Evolutionary conservation across 2,888 invertebrate genomes (phyloP).

Genomic region (Patella caerulea): DNA sequence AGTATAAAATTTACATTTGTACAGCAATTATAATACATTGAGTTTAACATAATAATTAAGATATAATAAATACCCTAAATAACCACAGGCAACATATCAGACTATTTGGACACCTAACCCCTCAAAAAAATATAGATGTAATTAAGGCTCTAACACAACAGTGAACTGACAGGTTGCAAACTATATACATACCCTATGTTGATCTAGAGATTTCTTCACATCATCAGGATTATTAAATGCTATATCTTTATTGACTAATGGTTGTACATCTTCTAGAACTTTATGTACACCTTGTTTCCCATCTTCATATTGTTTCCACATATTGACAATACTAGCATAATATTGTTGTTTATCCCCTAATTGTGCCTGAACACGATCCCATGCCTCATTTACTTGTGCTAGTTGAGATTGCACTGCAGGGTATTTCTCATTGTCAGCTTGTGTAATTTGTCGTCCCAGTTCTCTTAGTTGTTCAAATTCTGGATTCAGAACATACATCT

Average conservation of each 20-base stretch:
- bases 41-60: too few species aligned
- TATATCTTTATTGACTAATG: conserved; percentile 55
- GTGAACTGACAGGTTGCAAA: neutral
- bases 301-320: conserved; percentile 66
- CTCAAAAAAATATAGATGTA: neutral
- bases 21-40: too few species aligned
- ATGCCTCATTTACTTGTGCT: conserved; percentile 52
- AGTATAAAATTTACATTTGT: neutral
- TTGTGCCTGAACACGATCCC: conserved; percentile 60
- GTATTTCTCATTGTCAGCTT: conserved; percentile 55
- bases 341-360: conserved; percentile 57
- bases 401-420: conserved; percentile 57
- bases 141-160: neutral
- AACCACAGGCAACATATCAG: too few species aligned
- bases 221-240: conserved; percentile 53
- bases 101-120: too few species aligned
- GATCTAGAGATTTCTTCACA: conserved; percentile 63
- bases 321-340: conserved; percentile 49
- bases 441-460: conserved; percentile 78
- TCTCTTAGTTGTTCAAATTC: conserved; percentile 80
- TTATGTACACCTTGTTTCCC: conserved; percentile 54
- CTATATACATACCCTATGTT: conserved; percentile 58
- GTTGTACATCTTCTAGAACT: conserved; percentile 55
- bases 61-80: too few species aligned
- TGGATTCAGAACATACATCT: conserved; percentile 59